Conservation (phyloP, 2,113 vertebrate species). For the Callorhinus ursinus region DNA sequence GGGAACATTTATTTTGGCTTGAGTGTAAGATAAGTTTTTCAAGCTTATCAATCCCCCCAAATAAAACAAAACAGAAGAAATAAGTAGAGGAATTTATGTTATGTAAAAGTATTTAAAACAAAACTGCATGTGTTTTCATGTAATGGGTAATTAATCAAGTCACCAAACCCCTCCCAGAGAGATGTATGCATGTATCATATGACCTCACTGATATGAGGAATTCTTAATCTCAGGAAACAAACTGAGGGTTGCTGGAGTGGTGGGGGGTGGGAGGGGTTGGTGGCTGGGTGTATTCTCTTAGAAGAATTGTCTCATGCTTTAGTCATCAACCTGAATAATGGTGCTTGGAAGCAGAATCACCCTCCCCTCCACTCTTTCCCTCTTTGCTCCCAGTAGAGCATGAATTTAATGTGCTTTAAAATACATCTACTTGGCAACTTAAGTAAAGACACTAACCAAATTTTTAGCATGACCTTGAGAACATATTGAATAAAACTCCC, state of each 20-base stretch:
- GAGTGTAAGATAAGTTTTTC: neutral
- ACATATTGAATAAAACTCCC: neutral
- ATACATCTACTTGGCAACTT: neutral
- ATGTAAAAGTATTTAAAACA: neutral
- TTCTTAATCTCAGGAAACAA: too few species aligned
- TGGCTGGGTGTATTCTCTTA: neutral
- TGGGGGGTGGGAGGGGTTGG: too few species aligned
- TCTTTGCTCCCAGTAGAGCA: neutral
- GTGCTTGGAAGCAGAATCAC: neutral
- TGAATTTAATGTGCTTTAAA: constrained; percentile 51
- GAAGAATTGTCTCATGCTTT: neutral
- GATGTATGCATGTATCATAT: neutral
- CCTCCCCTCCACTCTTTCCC: neutral
- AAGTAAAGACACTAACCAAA: constrained; percentile 4
- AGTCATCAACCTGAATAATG: neutral
- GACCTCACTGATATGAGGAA: too few species aligned
- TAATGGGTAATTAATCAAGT: constrained; percentile 1
- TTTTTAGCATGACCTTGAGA: neutral
- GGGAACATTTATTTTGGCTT: neutral
- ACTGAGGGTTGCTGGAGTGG: too few species aligned
- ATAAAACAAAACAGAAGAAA: neutral
- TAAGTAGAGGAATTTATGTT: neutral
- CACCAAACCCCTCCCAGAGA: neutral
- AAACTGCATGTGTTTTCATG: neutral
- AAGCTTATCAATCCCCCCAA: neutral